Base-by-base conservation (phyloP, 2,888 invertebrate species). In the Lordiphosa fenestrarum region DNA sequence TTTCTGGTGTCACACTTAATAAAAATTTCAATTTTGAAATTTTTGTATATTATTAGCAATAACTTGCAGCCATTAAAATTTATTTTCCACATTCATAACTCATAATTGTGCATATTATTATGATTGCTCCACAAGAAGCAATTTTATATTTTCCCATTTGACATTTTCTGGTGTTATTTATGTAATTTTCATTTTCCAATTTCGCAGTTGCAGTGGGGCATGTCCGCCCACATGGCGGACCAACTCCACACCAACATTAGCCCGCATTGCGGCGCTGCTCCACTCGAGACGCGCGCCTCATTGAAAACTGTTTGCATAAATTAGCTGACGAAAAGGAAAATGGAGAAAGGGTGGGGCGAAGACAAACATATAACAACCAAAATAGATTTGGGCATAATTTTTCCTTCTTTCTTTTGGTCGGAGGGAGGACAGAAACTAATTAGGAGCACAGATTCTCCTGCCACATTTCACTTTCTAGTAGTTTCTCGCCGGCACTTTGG, bases 301-400 rank as follows among this genome's bases (percentile, higher is more conserved):
- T 64, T 77, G 77, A 77, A 64, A 81, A 68, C 50, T 68, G 70
- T 74, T 78, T 78, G 77, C 77, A 78, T 78, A 78, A 78, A 78
- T 78, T 81, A 81, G 66, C 50, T 49, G 66, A 57, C 52, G 60
- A 68, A 71, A 4, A 58, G 21, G 53, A 23, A 49, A 68, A 60
- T 49, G 44, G 47, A 21, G 53, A 38, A 42, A 37, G 40, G 36
- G 47, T 30, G 56, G 39, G 38, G 10, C 37, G 12, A 69, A 81
- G 59, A 60, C 63, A 74, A 76, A 73, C 67, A 77, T 66, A 77
- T 65, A 55, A 67, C 19, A 7, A 67, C 19, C 10, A 33, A 44
- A 25, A 25, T 21, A 42, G 12, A 42, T 12, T 12, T 41, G 23
- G 6, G 21, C 12, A 42, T n/a, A 13, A 19, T 23, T 21, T 21